A percentile compares a stretch with the other conserved stretches of the same genome.
These are phyloP conservation scores for Pteria penguin DNA, from an alignment of 2,888 invertebrate genomes.

Conservation along the genomic window DNA sequence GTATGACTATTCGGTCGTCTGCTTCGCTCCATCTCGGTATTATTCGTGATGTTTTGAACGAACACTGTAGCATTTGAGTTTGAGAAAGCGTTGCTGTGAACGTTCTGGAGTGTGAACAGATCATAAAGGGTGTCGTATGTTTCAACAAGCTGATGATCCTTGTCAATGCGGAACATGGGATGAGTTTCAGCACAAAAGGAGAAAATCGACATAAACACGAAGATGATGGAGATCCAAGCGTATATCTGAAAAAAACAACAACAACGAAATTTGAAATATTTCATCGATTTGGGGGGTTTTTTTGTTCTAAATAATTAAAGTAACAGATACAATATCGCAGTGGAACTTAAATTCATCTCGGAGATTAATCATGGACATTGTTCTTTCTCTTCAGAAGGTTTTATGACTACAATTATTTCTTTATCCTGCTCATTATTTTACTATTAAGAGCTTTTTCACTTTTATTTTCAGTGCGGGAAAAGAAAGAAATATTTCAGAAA, in stretches of 20 bases:
- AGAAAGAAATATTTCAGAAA: too few species aligned
- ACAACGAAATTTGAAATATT: too few species aligned
- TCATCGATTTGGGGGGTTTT: too few species aligned
- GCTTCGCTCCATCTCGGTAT: conserved; percentile 8
- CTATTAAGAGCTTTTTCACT: too few species aligned
- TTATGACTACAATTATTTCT: too few species aligned
- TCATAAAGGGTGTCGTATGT: conserved; percentile 44
- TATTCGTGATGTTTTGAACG: conserved; percentile 6
- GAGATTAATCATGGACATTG: too few species aligned
- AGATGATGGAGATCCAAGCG: conserved; percentile 74
- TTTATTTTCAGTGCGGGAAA: too few species aligned
- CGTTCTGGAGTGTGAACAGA: conserved; percentile 51
- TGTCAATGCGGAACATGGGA: conserved; percentile 63
- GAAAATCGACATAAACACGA: conserved; percentile 75
- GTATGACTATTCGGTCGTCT: conserved; percentile 21
- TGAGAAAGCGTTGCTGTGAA: conserved; percentile 17
- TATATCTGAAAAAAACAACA: conserved; percentile 67
- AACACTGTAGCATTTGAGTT: conserved; percentile 5
- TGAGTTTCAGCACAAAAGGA: conserved; percentile 76
- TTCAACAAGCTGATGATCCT: conserved; percentile 28
- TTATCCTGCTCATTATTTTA: too few species aligned
- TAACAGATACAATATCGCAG: too few species aligned
- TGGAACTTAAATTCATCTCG: too few species aligned
- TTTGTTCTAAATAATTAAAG: too few species aligned
- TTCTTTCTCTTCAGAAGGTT: too few species aligned